These are phyloP conservation scores for Euura lappo DNA, from an alignment of 1,140 invertebrate species.

Conservation along the genomic window DNA sequence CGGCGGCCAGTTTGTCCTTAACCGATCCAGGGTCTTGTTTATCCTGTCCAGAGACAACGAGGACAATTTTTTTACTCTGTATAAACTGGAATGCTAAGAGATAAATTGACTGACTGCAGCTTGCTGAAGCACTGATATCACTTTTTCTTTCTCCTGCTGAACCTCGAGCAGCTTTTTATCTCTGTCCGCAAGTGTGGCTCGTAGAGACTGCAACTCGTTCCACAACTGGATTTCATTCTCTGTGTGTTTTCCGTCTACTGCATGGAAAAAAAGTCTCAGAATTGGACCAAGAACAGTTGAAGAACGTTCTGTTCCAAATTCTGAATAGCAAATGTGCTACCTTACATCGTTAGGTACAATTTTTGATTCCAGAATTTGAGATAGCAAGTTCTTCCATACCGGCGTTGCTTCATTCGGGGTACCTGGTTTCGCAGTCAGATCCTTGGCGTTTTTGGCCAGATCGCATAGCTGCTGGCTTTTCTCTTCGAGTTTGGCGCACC, in stretches of 20 bases:
- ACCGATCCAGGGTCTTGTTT: conserved; percentile 18
- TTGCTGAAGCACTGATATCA: conserved; percentile 22
- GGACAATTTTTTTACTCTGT: too few relatives aligned
- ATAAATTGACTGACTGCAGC: not conserved
- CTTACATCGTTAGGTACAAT: too few relatives aligned
- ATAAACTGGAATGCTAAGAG: too few relatives aligned
- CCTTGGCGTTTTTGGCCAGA: conserved; percentile 30
- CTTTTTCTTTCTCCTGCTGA: conserved; percentile 35
- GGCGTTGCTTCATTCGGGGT: not conserved
- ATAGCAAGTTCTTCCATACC: not conserved
- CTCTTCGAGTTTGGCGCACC: conserved; percentile 31
- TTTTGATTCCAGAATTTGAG: not conserved
- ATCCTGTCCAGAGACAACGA: not conserved
- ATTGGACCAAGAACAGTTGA: too few relatives aligned
- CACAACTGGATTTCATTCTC: conserved; percentile 41
- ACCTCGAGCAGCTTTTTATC: conserved; percentile 29
- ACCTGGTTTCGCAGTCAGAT: not conserved
- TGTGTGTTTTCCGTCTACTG: conserved; percentile 28
- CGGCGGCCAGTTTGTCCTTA: conserved; percentile 30
- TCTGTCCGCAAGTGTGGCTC: conserved; percentile 21
- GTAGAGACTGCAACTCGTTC: conserved; percentile 31
- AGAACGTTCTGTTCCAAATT: too few relatives aligned
- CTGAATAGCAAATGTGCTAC: too few relatives aligned
- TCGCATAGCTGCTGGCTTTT: conserved; percentile 39
- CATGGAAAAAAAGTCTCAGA: not conserved